Conservation (phyloP, 2,113 vertebrate species). For the Odontesthes bonariensis region DNA sequence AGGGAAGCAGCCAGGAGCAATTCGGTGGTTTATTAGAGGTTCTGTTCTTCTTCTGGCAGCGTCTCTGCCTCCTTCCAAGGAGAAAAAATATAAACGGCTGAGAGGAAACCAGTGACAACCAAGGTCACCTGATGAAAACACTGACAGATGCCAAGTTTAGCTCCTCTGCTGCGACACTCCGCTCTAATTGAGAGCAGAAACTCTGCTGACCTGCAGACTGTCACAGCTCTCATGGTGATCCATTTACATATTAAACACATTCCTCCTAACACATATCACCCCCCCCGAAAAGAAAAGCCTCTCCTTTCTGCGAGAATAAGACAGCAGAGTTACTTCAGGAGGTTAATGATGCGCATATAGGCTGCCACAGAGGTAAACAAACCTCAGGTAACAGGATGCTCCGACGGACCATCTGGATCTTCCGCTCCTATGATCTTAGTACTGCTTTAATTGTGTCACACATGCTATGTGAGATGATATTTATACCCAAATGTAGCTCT, state of each 20-base stretch:
- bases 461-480: conserved; percentile 13
- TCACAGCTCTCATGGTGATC: conserved; percentile 44
- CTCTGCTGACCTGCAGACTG: conserved; percentile 67
- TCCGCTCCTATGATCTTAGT: conserved; percentile 4
- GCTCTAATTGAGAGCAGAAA: conserved; percentile 56
- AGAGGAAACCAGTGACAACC: conserved; percentile 5
- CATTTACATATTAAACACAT: conserved; percentile 53
- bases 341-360: conserved; percentile 44
- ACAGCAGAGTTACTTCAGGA: conserved; percentile 22
- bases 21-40: conserved; percentile 57
- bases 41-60: background rate
- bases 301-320: conserved; percentile 6
- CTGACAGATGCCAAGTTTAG: conserved; percentile 56
- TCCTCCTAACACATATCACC: background rate
- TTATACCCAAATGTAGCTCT: conserved; percentile 19
- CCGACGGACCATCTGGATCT: conserved; percentile 45
- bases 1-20: conserved; percentile 52
- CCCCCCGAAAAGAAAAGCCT: background rate
- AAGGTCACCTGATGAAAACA: conserved; percentile 12
- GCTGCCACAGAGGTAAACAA: conserved; percentile 39
- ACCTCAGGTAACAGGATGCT: background rate
- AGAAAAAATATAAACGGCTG: conserved; percentile 1
- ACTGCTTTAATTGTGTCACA: conserved; percentile 7
- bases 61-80: background rate
- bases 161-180: conserved; percentile 39